Evolutionary conservation across 1,140 invertebrate genomes (phyloP).

Genomic region (Drosophila gunungcola): DNA sequence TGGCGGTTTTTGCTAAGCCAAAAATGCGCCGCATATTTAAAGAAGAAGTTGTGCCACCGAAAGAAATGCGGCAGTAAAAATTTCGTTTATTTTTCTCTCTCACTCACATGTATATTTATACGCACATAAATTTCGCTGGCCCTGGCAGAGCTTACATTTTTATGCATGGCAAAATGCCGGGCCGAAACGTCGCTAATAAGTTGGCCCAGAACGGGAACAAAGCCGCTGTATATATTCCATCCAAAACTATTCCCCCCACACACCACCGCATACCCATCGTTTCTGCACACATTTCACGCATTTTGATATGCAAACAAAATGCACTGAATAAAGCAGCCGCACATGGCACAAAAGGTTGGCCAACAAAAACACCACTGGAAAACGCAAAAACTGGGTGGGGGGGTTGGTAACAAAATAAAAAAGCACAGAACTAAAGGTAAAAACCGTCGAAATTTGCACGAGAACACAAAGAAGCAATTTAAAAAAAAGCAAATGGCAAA

Average conservation of each 20-base stretch:
- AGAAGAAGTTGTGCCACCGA: slow-evolving; percentile 9
- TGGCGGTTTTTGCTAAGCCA: slow-evolving; percentile 67
- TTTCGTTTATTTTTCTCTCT: slow-evolving; percentile 56
- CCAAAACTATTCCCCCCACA: slow-evolving; percentile 23
- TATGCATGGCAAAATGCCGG: slow-evolving; percentile 73
- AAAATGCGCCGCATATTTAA: slow-evolving; percentile 43
- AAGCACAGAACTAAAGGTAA: slow-evolving; percentile 28
- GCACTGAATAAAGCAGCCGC: slow-evolving; percentile 70
- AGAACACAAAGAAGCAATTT: slow-evolving; percentile 76
- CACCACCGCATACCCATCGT: slow-evolving; percentile 3
- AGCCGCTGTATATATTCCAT: slow-evolving; percentile 25
- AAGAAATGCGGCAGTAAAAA: slow-evolving; percentile 64
- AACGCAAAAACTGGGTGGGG: slow-evolving; percentile 16
- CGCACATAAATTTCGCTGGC: slow-evolving; percentile 69
- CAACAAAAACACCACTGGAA: slow-evolving; percentile 33
- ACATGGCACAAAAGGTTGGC: slow-evolving; percentile 63
- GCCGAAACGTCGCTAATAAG: slow-evolving; percentile 77
- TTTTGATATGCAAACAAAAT: slow-evolving; percentile 81
- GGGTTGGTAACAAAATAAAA: slow-evolving; percentile 17
- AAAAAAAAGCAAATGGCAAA: slow-evolving; percentile 73
- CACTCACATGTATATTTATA: slow-evolving; percentile 72
- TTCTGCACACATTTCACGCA: slow-evolving; percentile 70
- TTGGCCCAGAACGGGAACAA: slow-evolving; percentile 62
- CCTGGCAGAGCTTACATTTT: slow-evolving; percentile 72
- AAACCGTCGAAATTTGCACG: slow-evolving; percentile 73